Base-by-base conservation (phyloP, 2,113 vertebrate genomes). In the Quiscalus mexicanus region DNA sequence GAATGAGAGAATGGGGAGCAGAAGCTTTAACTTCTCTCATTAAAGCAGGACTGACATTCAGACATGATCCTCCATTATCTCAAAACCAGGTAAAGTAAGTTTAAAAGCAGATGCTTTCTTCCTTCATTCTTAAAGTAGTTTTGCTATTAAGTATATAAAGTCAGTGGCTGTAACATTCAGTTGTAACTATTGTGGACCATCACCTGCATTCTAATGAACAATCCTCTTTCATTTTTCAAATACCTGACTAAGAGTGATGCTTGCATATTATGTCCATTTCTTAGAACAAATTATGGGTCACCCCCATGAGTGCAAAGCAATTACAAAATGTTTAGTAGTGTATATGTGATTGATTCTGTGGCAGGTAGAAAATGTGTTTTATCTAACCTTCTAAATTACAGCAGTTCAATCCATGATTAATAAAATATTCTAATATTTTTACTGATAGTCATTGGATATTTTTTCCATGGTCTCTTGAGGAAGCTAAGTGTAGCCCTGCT, bases 1-100 rank as follows among this genome's bases (percentile, higher is more conserved):
- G 99, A 93, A 99, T 99, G 99, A 99, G 99, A 96, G 99, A 99
- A 97, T 99, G 99, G 99, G 99, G 99, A 78, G 99, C 99, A 11
- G 99, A 99, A 97, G 99, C 99, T 42, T 96, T 99, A 97, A 99
- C 99, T 10, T 98, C 99, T 21, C 98, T 99, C 42, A 99, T 99
- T 95, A 99, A 99, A 98, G 99, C 99, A 10, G 99, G 99, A 53
- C 97, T 99, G 81, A 98, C 98, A 45, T 99, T 99, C 97, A 99
- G 97, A 90, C 99, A 99, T 23, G 99, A 99, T 70, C 99, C 99
- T 92, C 98, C 99, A 5, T 98, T 99, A 84, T 98, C 98, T 82
- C 99, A 99, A 79, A 99, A 99, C 97, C 99, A 99, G 99, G 99
- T 99, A 98, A 93, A 96, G n/a, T 79, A 84, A 67, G 21, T 78